Evolutionary conservation across 2,888 invertebrate genomes (phyloP).

Genomic region (Tenthredo notha): DNA sequence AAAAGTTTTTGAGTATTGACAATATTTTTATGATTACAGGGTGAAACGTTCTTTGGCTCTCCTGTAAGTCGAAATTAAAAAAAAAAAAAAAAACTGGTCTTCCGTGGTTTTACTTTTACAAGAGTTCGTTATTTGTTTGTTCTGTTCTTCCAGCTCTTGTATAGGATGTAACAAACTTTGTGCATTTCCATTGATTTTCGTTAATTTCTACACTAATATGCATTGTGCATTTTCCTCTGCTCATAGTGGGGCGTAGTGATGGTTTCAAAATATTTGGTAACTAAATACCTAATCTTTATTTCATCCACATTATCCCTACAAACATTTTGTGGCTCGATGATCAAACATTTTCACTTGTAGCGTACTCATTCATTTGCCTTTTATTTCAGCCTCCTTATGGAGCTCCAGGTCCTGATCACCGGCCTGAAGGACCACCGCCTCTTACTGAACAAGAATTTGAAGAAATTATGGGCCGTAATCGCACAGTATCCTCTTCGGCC

Average conservation of each 20-base stretch:
- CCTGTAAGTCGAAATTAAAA: slow-evolving; percentile 32
- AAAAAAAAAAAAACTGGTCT: slow-evolving; percentile 17
- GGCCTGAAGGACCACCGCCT: slow-evolving; percentile 82
- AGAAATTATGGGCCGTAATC: slow-evolving; percentile 97
- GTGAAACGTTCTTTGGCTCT: slow-evolving; percentile 40
- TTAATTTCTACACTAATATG: not conserved
- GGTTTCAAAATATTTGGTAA: not conserved
- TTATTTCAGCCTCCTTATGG: slow-evolving; percentile 80
- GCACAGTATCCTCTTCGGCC: slow-evolving; percentile 98
- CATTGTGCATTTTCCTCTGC: not conserved
- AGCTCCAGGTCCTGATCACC: slow-evolving; percentile 80
- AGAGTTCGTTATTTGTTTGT: not conserved
- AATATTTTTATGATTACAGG: slow-evolving; percentile 37
- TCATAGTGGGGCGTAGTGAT: slow-evolving; percentile 14
- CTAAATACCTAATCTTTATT: slow-evolving; percentile 23
- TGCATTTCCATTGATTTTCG: not conserved
- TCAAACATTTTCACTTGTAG: not conserved
- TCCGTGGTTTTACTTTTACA: not conserved
- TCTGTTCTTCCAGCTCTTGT: not conserved
- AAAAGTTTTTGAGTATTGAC: not conserved
- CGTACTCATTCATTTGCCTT: not conserved
- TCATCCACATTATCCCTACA: not conserved
- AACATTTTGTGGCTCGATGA: not conserved
- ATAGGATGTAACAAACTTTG: not conserved
- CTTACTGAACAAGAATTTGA: slow-evolving; percentile 97